Base-by-base conservation (phyloP, 2,797 vertebrate genomes). In the Thaleichthys pacificus region DNA sequence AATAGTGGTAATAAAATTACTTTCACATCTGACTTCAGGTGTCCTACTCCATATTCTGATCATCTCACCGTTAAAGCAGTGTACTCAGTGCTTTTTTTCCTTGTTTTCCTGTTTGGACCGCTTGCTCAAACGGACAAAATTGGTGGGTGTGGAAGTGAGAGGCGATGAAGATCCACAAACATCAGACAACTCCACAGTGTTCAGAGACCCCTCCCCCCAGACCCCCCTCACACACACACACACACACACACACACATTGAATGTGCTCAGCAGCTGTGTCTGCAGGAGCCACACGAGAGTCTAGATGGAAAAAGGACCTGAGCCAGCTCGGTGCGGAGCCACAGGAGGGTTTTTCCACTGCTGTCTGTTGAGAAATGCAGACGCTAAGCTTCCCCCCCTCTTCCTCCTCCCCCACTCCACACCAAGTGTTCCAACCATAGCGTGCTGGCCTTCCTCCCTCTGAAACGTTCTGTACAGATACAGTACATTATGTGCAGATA, bases 221-320 rank as follows among this genome's bases (percentile, higher is more conserved):
- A 21, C 58, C 66, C 30, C 28, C 17, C 49, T n/a, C 22, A 17
- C 32, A 26, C 11, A 35, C 54, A 68, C 66, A 32, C 66, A 69
- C 4, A 57, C 22, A 17, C 32, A 26, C 11, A 35, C 54, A 68
- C 66, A 32, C 66, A 69, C 4, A 57, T 15, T 30, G 84, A 87
- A 91, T 91, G 86, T 69, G 82, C 81, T 88, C 79, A 85, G 84
- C 90, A 90, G 89, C 89, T 91, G 91, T 85, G 86, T 83, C 70
- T 84, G 72, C 75, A 81, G 83, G 84, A 88, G 78, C 81, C 82
- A 71, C 83, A 74, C 80, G 86, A 88, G 86, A 85, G 69, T 67
- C 78, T 82, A 67, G 35, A 77, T 85, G 90, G 89, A 90, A 91
- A 89, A 88, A 85, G 65, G 28, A 81, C 58, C 64, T 0, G 68